Conservation (phyloP, 1,140 invertebrate species). For the Scaptomyza pallida region DNA sequence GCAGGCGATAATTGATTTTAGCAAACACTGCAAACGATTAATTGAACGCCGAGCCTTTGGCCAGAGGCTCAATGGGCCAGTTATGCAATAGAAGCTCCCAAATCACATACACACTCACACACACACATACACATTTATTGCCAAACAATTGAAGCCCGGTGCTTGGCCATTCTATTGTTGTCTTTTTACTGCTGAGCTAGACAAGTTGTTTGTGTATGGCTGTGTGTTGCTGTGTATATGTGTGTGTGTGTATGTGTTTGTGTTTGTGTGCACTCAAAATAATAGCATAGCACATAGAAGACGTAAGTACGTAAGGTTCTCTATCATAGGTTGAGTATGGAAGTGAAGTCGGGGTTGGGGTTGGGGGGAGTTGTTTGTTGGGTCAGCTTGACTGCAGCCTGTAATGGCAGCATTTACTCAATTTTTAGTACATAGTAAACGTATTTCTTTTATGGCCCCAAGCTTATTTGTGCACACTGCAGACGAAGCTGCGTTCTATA, state of each 20-base stretch:
- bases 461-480: constrained; percentile 70
- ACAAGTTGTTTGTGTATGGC: constrained; percentile 29
- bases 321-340: constrained; percentile 3
- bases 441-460: constrained; percentile 75
- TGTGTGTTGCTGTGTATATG: no score
- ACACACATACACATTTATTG: constrained; percentile 35
- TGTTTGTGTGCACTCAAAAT: constrained; percentile 72
- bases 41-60: constrained; percentile 44
- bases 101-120: neutral
- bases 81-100: neutral
- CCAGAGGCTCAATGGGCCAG: constrained; percentile 10
- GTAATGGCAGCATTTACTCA: constrained; percentile 80
- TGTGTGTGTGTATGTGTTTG: constrained; percentile 18
- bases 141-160: constrained; percentile 55
- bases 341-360: neutral
- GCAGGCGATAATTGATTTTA: constrained; percentile 64
- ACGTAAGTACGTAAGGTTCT: constrained; percentile 46
- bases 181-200: constrained; percentile 63
- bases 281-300: constrained; percentile 60
- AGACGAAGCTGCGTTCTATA: constrained; percentile 52
- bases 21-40: constrained; percentile 64
- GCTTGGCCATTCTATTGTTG: constrained; percentile 41
- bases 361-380: neutral
- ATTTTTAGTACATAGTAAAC: constrained; percentile 79
- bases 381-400: constrained; percentile 54